Conservation (phyloP, 1,140 invertebrate genomes). For the Drosophila pallidifrons region DNA sequence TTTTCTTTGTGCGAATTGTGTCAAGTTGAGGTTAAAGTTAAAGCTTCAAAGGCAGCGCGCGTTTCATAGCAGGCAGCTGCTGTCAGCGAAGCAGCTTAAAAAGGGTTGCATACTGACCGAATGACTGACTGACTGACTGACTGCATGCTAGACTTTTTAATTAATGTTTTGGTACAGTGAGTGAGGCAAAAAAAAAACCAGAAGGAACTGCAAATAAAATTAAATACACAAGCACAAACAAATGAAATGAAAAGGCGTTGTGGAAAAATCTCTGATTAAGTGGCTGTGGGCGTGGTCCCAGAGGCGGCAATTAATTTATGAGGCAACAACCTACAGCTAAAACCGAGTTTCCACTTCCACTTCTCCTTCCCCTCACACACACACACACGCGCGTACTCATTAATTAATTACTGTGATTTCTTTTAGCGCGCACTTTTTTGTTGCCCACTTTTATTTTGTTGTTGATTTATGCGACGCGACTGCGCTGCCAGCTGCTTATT, state of each 20-base stretch:
- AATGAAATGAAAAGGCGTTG: slow-evolving; percentile 46
- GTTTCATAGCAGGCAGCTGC: slow-evolving; percentile 29
- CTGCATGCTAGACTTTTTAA: slow-evolving; percentile 28
- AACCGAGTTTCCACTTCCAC: slow-evolving; percentile 26
- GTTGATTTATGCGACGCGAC: slow-evolving; percentile 49
- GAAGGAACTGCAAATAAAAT: slow-evolving; percentile 19
- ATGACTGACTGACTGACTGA: not conserved
- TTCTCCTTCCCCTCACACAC: slow-evolving; percentile 23
- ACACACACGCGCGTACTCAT: slow-evolving; percentile 52
- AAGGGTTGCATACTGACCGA: slow-evolving; percentile 7
- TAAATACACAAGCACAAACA: slow-evolving; percentile 24
- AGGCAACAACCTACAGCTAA: slow-evolving; percentile 44
- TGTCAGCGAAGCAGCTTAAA: slow-evolving; percentile 24
- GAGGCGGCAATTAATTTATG: slow-evolving; percentile 78
- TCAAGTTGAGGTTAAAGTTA: not conserved
- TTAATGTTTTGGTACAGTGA: slow-evolving; percentile 17
- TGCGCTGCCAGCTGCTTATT: slow-evolving; percentile 42
- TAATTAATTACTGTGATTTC: slow-evolving; percentile 83
- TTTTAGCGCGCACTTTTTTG: slow-evolving; percentile 55
- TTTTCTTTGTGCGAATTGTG: not conserved
- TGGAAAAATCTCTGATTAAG: slow-evolving; percentile 71
- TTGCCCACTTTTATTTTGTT: slow-evolving; percentile 1
- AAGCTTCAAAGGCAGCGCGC: not conserved
- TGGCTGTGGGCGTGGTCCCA: slow-evolving; percentile 59
- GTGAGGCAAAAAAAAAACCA: not conserved